Percentiles rank a stretch among this genome's conserved stretches.
Conservation (phyloP, 1,140 invertebrate genomes). For the Lordiphosa stackelbergi region DNA sequence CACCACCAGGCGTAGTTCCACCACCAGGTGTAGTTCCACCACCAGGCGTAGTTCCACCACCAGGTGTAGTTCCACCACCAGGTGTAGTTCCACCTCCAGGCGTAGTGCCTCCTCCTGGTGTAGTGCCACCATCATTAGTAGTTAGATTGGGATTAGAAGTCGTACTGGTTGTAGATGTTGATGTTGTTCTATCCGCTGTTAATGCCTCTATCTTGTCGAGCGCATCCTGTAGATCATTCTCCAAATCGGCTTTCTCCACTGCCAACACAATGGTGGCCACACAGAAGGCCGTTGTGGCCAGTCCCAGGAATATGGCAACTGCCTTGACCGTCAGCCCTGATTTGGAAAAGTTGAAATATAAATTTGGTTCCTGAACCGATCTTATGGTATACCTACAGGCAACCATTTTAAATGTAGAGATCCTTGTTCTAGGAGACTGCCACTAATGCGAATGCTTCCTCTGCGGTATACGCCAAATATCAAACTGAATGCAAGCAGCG, state of each 20-base stretch:
- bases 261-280: constrained; percentile 77
- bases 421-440: constrained; percentile 30
- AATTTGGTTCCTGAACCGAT: not conserved
- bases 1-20: constrained; percentile 5
- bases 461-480: constrained; percentile 24
- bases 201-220: constrained; percentile 59
- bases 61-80: not conserved
- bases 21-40: constrained; percentile 5
- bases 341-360: not conserved
- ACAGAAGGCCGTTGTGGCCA: constrained; percentile 74
- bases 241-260: constrained; percentile 62
- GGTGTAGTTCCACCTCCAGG: constrained; percentile 7
- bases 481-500: constrained; percentile 40
- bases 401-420: constrained; percentile 39
- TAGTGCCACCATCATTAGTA: constrained; percentile 1
- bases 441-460: constrained; percentile 36
- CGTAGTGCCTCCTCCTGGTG: not conserved
- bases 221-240: constrained; percentile 67
- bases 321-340: constrained; percentile 64
- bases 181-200: constrained; percentile 37
- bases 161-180: constrained; percentile 6
- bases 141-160: constrained; percentile 20
- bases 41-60: not conserved
- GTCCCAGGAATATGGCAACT: constrained; percentile 61
- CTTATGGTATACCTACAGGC: constrained; percentile 45